A percentile compares a stretch with the other conserved stretches of the same genome.
phyloP scores from a whole-genome alignment of 2,113 vertebrate species.

The Eonycteris spelaea region DNA sequence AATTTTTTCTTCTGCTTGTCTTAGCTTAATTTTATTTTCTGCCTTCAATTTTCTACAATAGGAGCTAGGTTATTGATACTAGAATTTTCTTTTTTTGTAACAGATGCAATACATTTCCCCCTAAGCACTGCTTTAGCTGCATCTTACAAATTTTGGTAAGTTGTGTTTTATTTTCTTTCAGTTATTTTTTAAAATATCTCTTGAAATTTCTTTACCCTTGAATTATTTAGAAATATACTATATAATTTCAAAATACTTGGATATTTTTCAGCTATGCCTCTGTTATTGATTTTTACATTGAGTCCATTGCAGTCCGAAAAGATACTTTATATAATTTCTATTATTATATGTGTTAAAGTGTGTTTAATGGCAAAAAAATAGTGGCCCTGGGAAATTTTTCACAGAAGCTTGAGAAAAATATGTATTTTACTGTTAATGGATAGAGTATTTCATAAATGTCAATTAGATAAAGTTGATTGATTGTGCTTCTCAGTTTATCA shows the following conservation, averaged over 20 bases:
- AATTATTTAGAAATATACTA: background rate
- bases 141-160: background rate
- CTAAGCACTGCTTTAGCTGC: background rate
- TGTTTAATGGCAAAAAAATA: background rate
- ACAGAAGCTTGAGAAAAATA: background rate
- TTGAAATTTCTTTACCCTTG: background rate
- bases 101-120: background rate
- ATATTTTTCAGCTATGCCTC: background rate
- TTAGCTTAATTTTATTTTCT: background rate
- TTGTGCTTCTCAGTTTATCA: background rate
- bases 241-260: background rate
- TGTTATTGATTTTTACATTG: background rate
- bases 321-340: background rate
- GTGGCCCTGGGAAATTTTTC: background rate
- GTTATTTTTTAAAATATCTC: background rate
- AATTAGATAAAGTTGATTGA: constrained; percentile 11
- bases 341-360: background rate
- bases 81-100: background rate
- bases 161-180: background rate
- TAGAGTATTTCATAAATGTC: constrained; percentile 6
- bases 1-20: background rate
- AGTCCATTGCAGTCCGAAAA: background rate
- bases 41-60: background rate
- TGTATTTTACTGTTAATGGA: background rate
- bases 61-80: background rate